Evolutionary conservation across 35 echinoderm and acorn worm species (phyloP), one percentile per base, ranked within the genome.

Genomic region (Ptychodera flava): DNA sequence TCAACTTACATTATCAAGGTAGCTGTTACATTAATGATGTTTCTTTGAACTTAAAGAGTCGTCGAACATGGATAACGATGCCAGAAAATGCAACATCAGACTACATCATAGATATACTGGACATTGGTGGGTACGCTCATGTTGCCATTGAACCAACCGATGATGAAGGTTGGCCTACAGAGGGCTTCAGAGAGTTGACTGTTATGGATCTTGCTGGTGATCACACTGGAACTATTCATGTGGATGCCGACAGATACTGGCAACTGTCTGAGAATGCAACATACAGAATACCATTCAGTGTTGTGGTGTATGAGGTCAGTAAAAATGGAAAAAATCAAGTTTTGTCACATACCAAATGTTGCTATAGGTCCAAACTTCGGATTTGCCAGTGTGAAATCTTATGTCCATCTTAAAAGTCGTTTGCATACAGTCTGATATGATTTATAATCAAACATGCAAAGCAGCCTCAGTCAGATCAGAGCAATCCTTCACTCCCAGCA

Each of bases 61-160:
- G 91, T 0, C 87, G 90, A 15, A 90, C 94, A 22, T 90, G 77
- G 37, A 75, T 92, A 16, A 90, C 94, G 53, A 86, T 97, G 1
- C 94, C 94, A 45, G 91, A 85, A 14, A 6, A 53, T 27, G 32
- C 33, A 79, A 86, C 90, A 30, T 88, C 88, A 37, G 94, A 97
- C 37, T 91, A 89, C 81, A 76, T 88, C 34, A 52, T 97, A 1
- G 94, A 97, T 78, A 38, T 97, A 28, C 77, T 97, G 30, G 94
- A 97, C 76, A 85, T 97, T 33, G 94, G 94, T 34, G 85, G 90
- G 16, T 91, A 88, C 79, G 88, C 94, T 30, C 94, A 97, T 36
- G 38, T 90, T 15, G 91, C 92, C 33, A 33, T 97, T 28, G 91
- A 97, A 79, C 91, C 94, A 78, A 91, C 92, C 12, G 91, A 93